Evolutionary conservation across 35 echinoderm and acorn worm species (phyloP), one percentile per base, ranked within the genome.

Genomic region (Acanthaster planci): DNA sequence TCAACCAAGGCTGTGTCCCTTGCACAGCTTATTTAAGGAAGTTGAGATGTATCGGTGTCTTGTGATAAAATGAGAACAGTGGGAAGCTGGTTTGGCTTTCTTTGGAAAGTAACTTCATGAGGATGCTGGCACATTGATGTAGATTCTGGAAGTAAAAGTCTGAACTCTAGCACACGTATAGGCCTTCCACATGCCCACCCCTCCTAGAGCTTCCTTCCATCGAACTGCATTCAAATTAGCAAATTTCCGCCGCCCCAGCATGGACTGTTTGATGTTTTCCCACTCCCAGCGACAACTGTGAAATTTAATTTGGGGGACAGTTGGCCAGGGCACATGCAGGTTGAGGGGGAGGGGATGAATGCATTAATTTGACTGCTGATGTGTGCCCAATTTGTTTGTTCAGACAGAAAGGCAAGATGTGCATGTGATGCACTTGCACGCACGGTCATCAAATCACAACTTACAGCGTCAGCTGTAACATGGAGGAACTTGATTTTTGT

Each of bases 191-290:
- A 18, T 59, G 19, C 56, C 56, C 54, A 18, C 56, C 56, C 27
- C 10, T 34, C 64, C 34, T 12, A 47, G 12, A 12, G 21, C 30
- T 72, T 29, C 64, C 64, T 21, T 72, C 64, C 23, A 29, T 26
- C 64, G 64, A 27, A 26, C 34, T 72, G 64, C 64, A 72, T 72
- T 26, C 64, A 72, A 72, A 72, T 72, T 72, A 72, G 64, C 64
- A 72, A 72, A 72, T 72, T 72, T 72, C 23, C 64, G 14, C 64
- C 26, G 21, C 64, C 64, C 14, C 30, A 26, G 34, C 64, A 29
- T 15, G 64, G 64, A 72, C 64, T 72, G 64, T 72, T 29, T 72
- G 64, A 72, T 72, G 64, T 72, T 72, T 72, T 72, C 64, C 64
- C 64, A 72, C 64, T 72, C 15, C 26, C 18, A 72, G 64, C 64